These are phyloP conservation scores for Druon quercuslanigerum DNA, from an alignment of 1,140 invertebrate species.

Conservation along the genomic window DNA sequence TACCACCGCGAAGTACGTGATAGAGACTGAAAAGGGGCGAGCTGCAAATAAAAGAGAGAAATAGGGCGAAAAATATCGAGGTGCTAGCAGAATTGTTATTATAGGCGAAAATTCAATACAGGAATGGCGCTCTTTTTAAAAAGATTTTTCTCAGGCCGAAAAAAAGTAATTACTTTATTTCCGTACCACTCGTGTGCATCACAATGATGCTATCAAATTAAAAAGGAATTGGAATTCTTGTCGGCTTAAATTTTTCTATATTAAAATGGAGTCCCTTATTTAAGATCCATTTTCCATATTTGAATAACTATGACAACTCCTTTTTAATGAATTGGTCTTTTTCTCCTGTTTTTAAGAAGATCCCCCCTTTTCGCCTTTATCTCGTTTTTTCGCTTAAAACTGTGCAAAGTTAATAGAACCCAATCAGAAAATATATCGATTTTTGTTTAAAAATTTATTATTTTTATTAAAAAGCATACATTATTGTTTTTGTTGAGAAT, in stretches of 20 bases:
- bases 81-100: neutral
- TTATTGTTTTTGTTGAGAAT: no score
- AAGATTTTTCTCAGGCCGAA: neutral
- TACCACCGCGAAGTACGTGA: conserved; percentile 18
- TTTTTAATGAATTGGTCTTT: no score
- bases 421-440: no score
- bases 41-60: conserved; percentile 16
- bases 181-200: neutral
- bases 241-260: neutral
- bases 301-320: no score
- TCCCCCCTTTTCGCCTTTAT: no score
- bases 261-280: no score
- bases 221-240: neutral
- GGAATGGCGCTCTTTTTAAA: neutral
- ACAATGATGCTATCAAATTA: neutral
- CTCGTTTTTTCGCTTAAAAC: no score
- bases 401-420: no score
- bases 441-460: no score
- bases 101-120: conserved; percentile 25
- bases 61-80: neutral
- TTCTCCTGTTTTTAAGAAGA: no score
- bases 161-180: conserved; percentile 6
- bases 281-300: no score
- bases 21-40: neutral
- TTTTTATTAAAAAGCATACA: no score